These are phyloP conservation scores for Prosopocoilus inquinatus DNA, from an alignment of 2,888 invertebrate species.

Conservation along the genomic window DNA sequence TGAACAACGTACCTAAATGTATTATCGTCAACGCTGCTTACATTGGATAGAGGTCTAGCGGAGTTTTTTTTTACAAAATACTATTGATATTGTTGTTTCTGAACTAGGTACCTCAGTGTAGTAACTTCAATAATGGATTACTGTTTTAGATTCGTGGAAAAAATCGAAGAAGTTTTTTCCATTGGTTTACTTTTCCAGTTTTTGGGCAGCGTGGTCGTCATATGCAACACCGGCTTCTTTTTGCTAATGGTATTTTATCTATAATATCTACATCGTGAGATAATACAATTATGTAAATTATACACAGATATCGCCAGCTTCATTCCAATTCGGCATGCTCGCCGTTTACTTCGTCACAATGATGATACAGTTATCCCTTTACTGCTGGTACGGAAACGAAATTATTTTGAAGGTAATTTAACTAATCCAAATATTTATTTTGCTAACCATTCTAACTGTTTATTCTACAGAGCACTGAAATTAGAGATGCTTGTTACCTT, in stretches of 20 bases:
- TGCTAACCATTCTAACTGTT: not conserved
- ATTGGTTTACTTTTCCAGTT: conserved; percentile 31
- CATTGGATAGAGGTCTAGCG: too few species aligned
- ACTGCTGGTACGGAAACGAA: conserved; percentile 60
- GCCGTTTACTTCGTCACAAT: conserved; percentile 31
- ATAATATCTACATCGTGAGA: too few species aligned
- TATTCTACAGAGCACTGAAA: conserved; percentile 27
- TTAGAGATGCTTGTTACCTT: conserved; percentile 32
- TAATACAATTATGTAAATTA: not conserved
- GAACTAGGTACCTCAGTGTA: not conserved
- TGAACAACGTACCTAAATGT: too few species aligned
- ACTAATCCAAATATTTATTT: not conserved
- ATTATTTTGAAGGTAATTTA: conserved; percentile 53
- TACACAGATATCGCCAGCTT: conserved; percentile 15
- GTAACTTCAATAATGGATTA: too few species aligned
- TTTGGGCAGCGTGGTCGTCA: conserved; percentile 31
- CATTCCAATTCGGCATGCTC: conserved; percentile 28
- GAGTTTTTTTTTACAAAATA: not conserved
- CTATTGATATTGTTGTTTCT: too few species aligned
- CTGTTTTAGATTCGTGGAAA: conserved; percentile 28
- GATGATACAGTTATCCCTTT: conserved; percentile 50
- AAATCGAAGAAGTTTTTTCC: conserved; percentile 32
- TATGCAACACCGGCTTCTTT: conserved; percentile 36
- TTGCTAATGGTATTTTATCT: conserved; percentile 25
- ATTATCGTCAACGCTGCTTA: too few species aligned